These are phyloP conservation scores for Lucinisca nassula DNA, from an alignment of 2,888 invertebrate genomes.

Conservation along the genomic window DNA sequence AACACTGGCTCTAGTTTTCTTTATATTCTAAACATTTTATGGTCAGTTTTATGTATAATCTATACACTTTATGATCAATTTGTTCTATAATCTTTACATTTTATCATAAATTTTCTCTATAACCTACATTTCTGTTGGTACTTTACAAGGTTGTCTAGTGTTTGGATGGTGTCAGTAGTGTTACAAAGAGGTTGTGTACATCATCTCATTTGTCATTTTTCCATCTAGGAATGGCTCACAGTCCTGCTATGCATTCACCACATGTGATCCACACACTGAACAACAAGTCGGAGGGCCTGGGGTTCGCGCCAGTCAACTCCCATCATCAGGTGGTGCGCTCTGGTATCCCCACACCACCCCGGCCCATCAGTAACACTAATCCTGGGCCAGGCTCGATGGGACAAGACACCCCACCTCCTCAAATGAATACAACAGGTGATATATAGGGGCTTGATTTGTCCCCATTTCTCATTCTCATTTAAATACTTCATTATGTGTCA, in stretches of 20 bases:
- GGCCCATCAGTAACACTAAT: slow-evolving; percentile 85
- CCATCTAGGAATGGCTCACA: slow-evolving; percentile 61
- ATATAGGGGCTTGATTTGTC: neutral
- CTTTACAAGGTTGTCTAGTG: too few species aligned
- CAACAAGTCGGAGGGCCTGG: slow-evolving; percentile 73
- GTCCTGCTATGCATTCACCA: slow-evolving; percentile 86
- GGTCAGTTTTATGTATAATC: too few species aligned
- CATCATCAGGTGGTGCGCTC: slow-evolving; percentile 66
- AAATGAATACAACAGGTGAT: slow-evolving; percentile 64
- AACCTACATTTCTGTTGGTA: too few species aligned
- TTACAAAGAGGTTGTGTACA: too few species aligned
- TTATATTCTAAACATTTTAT: too few species aligned
- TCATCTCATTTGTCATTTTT: neutral
- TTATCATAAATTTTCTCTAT: too few species aligned
- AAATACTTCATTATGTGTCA: neutral
- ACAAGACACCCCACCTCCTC: slow-evolving; percentile 66
- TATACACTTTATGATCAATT: too few species aligned
- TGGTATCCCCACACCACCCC: slow-evolving; percentile 84
- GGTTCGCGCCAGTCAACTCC: slow-evolving; percentile 76
- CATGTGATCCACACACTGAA: slow-evolving; percentile 86
- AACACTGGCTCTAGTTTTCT: too few species aligned
- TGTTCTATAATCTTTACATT: too few species aligned
- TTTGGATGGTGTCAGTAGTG: too few species aligned
- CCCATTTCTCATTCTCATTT: slow-evolving; percentile 2
- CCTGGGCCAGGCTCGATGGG: slow-evolving; percentile 75